Conservation (phyloP, 2,797 vertebrate genomes). For the Chromis chromis region DNA sequence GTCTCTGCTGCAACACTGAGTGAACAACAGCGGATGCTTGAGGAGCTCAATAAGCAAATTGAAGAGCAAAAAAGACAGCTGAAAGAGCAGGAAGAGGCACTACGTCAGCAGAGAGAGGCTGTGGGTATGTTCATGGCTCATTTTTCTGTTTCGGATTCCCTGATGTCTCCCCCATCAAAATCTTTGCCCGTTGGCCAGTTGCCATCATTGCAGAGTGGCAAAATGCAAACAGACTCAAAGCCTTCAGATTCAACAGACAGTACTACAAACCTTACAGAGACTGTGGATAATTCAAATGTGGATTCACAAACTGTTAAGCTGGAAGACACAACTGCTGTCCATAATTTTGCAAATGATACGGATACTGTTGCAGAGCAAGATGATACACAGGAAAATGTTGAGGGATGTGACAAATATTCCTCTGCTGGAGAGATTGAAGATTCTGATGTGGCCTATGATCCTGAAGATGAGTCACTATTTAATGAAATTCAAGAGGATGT, state of each 20-base stretch:
- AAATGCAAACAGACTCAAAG: conserved; percentile 63
- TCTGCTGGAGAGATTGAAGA: conserved; percentile 82
- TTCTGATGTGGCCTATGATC: conserved; percentile 92
- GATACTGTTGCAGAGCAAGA: conserved; percentile 50
- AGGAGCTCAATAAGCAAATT: conserved; percentile 96
- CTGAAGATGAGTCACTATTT: conserved; percentile 93
- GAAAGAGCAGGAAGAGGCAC: conserved; percentile 94
- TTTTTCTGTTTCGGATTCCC: conserved; percentile 94
- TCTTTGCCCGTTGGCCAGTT: conserved; percentile 78
- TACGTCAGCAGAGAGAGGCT: conserved; percentile 94
- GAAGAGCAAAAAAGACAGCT: conserved; percentile 96
- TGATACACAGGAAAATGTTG: conserved; percentile 55
- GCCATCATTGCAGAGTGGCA: conserved; percentile 81
- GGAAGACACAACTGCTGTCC: conserved; percentile 38
- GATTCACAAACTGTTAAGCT: conserved; percentile 50
- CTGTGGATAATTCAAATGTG: conserved; percentile 65
- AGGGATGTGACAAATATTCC: conserved; percentile 71
- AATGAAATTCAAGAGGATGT: conserved; percentile 91
- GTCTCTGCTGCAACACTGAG: conserved; percentile 85
- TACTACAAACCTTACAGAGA: conserved; percentile 79
- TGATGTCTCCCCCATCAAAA: conserved; percentile 93
- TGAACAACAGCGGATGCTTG: conserved; percentile 96
- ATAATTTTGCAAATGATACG: conserved; percentile 44
- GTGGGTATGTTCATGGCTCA: conserved; percentile 97
- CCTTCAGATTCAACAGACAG: conserved; percentile 68